Conservation (phyloP, 2,888 invertebrate species). For the Gari tellinella region DNA sequence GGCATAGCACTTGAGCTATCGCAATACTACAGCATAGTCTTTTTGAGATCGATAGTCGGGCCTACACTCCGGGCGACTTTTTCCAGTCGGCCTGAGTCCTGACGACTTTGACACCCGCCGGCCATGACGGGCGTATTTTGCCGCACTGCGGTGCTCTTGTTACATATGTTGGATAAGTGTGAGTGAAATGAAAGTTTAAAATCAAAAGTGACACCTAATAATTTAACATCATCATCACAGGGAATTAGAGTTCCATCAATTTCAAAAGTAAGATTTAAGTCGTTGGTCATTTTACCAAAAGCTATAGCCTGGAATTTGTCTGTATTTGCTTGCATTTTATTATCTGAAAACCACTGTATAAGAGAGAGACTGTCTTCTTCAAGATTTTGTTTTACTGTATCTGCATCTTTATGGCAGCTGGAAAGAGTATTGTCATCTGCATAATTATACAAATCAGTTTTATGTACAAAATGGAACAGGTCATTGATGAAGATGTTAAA, state of each 20-base stretch:
- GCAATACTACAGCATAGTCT: no score
- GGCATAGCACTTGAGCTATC: no score
- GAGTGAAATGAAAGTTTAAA: constrained; percentile 29
- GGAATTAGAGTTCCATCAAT: constrained; percentile 15
- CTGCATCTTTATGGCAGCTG: constrained; percentile 2
- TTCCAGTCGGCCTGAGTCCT: no score
- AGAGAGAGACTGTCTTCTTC: constrained; percentile 23
- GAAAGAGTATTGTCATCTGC: constrained; percentile 41
- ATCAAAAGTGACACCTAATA: constrained; percentile 24
- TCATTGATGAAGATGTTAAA: no score
- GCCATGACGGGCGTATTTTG: no score
- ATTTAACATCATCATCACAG: constrained; percentile 28
- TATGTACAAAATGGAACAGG: no score
- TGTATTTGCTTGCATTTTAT: constrained; percentile 31
- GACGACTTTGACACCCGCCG: no score
- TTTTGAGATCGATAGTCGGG: no score
- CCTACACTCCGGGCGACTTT: no score
- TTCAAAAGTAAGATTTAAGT: constrained; percentile 17
- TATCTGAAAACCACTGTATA: constrained; percentile 34
- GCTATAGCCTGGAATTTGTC: constrained; percentile 32
- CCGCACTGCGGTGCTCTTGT: no score
- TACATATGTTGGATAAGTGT: constrained; percentile 27
- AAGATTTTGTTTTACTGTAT: no score
- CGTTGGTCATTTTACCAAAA: constrained; percentile 28
- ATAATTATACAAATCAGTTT: constrained; percentile 45